A percentile compares a stretch with the other conserved stretches of the same genome.
Conservation (phyloP, 2,888 invertebrate genomes). For the Pachydiplax longipennis region DNA sequence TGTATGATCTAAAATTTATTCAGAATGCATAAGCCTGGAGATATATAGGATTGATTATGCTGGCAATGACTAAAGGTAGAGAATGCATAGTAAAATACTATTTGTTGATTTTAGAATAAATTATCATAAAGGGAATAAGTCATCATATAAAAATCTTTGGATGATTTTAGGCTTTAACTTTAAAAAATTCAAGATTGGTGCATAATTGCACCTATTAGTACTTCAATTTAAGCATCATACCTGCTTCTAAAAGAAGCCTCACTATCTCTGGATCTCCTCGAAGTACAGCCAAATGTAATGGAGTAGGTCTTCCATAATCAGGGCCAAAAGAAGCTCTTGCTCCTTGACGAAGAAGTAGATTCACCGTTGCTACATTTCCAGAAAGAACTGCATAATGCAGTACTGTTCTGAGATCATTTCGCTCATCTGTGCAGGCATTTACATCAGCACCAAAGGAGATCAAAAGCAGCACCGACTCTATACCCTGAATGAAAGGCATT, state of each 20-base stretch:
- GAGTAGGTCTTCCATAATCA: slow-evolving; percentile 75
- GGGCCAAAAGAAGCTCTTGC: slow-evolving; percentile 70
- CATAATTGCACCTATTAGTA: too few relatives aligned
- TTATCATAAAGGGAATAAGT: too few relatives aligned
- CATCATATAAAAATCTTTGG: too few relatives aligned
- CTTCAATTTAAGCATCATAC: slow-evolving; percentile 59
- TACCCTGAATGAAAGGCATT: slow-evolving; percentile 65
- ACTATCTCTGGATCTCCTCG: slow-evolving; percentile 80
- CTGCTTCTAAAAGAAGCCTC: slow-evolving; percentile 72
- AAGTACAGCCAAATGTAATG: slow-evolving; percentile 84
- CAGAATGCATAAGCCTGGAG: too few relatives aligned
- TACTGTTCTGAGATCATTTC: slow-evolving; percentile 86
- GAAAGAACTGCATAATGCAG: slow-evolving; percentile 88
- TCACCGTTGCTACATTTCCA: slow-evolving; percentile 75
- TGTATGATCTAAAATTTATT: too few relatives aligned
- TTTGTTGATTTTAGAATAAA: too few relatives aligned
- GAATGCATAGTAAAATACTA: too few relatives aligned
- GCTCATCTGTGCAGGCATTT: slow-evolving; percentile 83
- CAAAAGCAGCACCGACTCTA: slow-evolving; percentile 77
- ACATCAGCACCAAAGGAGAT: slow-evolving; percentile 84
- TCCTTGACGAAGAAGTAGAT: slow-evolving; percentile 82
- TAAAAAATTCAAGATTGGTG: too few relatives aligned
- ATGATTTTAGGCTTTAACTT: too few relatives aligned
- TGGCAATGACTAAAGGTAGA: too few relatives aligned
- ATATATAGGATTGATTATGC: too few relatives aligned